Percentiles rank a stretch among this genome's conserved stretches.
Evolutionary conservation across 2,888 invertebrate genomes (phyloP).

Genomic region (Erannis defoliaria): DNA sequence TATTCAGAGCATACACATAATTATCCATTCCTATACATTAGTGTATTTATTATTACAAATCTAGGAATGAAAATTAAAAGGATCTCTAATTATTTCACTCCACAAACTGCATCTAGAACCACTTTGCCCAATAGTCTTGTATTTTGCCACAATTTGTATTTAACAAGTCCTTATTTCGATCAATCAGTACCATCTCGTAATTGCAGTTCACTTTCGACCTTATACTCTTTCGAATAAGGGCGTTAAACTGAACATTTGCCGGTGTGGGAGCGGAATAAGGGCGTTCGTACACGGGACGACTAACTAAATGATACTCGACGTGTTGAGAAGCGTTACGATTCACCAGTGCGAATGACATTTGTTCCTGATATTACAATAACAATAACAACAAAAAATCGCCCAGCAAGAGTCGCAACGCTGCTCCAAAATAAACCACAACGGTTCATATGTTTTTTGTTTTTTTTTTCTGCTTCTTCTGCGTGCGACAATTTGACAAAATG

Average conservation of each 20-base stretch:
- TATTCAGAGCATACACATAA: no score
- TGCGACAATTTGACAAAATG: no score
- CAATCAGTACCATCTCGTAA: constrained; percentile 62
- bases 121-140: constrained; percentile 25
- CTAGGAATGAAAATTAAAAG: background rate
- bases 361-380: no score
- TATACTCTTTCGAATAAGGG: constrained; percentile 15
- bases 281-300: background rate
- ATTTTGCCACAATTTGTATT: constrained; percentile 52
- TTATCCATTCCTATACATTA: no score
- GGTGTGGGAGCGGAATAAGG: constrained; percentile 68
- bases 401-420: no score
- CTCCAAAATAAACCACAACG: no score
- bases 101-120: constrained; percentile 19
- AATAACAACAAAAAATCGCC: no score
- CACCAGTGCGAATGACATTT: no score
- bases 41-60: background rate
- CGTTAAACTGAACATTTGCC: constrained; percentile 53
- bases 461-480: no score
- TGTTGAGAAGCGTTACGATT: no score
- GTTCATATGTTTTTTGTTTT: no score
- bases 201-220: constrained; percentile 23
- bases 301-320: background rate
- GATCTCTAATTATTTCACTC: background rate
- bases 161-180: constrained; percentile 70